Base-by-base conservation (phyloP, 2,113 vertebrate species). In the Litocranius walleri region DNA sequence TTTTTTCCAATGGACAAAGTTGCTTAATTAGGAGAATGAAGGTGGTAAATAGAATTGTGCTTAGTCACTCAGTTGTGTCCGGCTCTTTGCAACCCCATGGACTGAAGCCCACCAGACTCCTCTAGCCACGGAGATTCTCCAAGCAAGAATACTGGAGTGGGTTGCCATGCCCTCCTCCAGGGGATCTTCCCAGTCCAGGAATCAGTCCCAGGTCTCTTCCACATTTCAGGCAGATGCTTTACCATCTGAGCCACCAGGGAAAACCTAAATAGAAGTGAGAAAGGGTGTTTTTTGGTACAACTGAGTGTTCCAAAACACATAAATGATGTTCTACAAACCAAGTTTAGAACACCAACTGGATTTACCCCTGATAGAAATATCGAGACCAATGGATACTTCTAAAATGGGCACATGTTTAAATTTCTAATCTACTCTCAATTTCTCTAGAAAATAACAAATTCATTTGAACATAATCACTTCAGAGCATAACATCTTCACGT, bases 321-420 rank as follows among this genome's bases (percentile, higher is more conserved):
- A 67, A 89, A 5, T 25, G 80, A 17, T 43, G 50, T 59, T 36
- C 57, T 6, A 78, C 29, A 98, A 87, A 88, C 29, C 86, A 87
- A 33, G 88, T 89, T 95, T 90, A n/a, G 48, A 92, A 19, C 16
- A 10, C 74, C 30, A 45, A 52, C 45, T 84, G 56, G 13, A 86
- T 82, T 88, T 93, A 57, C 62, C 61, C 83, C n/a, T 59, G 33
- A 52, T 77, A 91, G 81, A 97, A 27, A 91, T 97, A 95, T 91
- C 61, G 40, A 83, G 83, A 74, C 25, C 8, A 61, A 74, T 1
- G 48, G 25, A 29, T 91, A 48, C 17, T 85, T 97, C 77, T 52
- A 33, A 96, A 97, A 57, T 56, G 19, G 48, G 52, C 57, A 48
- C 50, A 61, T 62, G n/a, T 95, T 95, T 96, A 82, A 90, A 45